Conservation (phyloP, 1,140 invertebrate species). For the Pseudomyrmex sp. region DNA sequence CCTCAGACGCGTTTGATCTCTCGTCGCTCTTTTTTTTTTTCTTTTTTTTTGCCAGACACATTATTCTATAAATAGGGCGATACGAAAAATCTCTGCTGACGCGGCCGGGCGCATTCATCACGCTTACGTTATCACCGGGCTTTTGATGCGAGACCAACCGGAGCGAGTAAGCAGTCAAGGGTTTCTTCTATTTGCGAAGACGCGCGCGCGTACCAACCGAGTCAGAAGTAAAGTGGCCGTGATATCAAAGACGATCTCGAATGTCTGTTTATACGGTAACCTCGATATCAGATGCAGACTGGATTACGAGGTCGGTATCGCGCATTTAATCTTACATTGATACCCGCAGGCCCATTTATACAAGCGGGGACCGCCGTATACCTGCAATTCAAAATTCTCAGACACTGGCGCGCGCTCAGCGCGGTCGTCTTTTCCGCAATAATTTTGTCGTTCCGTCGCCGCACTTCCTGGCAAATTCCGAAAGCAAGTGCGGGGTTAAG, state of each 20-base stretch:
- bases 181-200: conserved; percentile 68
- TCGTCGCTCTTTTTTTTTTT: neutral
- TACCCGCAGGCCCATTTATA: conserved; percentile 71
- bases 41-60: neutral
- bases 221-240: conserved; percentile 63
- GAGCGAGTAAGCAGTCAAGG: conserved; percentile 62
- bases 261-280: conserved; percentile 73
- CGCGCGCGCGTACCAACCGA: neutral
- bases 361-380: conserved; percentile 11
- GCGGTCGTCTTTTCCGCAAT: conserved; percentile 60
- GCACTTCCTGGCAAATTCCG: conserved; percentile 41
- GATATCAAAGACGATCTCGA: conserved; percentile 70
- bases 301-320: conserved; percentile 73
- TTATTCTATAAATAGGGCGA: conserved; percentile 23
- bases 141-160: conserved; percentile 44
- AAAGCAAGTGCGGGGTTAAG: conserved; percentile 54
- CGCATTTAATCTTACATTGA: conserved; percentile 71
- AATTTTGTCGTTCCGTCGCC: conserved; percentile 43
- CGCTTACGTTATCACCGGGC: conserved; percentile 48
- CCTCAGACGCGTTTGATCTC: no score
- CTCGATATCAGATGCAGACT: conserved; percentile 72
- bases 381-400: conserved; percentile 51
- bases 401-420: conserved; percentile 17
- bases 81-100: conserved; percentile 12
- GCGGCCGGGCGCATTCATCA: conserved; percentile 41